Evolutionary conservation across 2,888 invertebrate genomes (phyloP), one percentile per base, ranked within the genome.

Genomic region (Argyresthia albistria): DNA sequence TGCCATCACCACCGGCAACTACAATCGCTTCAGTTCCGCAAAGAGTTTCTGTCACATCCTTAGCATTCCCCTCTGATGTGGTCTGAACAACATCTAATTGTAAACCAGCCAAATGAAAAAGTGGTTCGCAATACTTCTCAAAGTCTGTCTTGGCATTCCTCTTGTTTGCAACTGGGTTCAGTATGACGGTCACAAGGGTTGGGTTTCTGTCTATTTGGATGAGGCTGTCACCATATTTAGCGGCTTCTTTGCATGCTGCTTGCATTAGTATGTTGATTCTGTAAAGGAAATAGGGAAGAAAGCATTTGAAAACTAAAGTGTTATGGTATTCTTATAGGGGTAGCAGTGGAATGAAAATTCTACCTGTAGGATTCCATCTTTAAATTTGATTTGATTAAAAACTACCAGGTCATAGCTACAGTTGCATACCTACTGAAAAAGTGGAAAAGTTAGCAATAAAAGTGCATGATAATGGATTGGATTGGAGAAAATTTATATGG

Each of bases 1-100:
- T 97, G 0, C 98, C 98, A 89, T 98, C 97, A 2, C 98, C 98
- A 3, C 98, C 98, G 50, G 97, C 98, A 0, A 98, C 92, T 51
- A 98, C 89, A 54, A 98, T 92, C 42, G 95, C 95, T 82, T 97
- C 95, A 0, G 94, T 93, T 8, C 92, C 90, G 43, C 90, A 90
- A 60, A 98, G 83, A 55, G 92, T 90, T 63, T 94, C 93, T 56
- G 96, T 91, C 58, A 95, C 88, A 56, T 91, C 91, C 66, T 95
- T 93, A 0, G 97, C 97, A 78, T 97, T 95, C 0, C 96, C 96
- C 69, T 96, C 95, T 43, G 93, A 92, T 65, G 96, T 93, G 0
- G 97, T 97, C 76, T 94, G 92, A 16, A 96, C 74, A 36, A 93
- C 73, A 54, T 92, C 91, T 6, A 60, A 56, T 59, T 92, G 91